These are phyloP conservation scores for Halictus ligatus DNA, from an alignment of 2,888 invertebrate genomes.

Conservation along the genomic window DNA sequence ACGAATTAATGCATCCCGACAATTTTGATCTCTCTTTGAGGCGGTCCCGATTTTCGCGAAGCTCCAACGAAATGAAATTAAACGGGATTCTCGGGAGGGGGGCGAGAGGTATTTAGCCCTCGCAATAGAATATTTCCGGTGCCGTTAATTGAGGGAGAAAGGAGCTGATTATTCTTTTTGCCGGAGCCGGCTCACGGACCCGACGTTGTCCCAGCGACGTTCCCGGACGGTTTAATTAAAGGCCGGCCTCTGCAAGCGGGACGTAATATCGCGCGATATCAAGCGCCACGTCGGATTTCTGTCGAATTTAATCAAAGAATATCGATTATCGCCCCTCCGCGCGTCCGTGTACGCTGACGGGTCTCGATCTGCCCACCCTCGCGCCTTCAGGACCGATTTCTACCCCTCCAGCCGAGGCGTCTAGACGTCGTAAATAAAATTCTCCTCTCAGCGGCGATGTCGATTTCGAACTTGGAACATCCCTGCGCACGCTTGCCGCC, in stretches of 20 bases:
- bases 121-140: conserved; percentile 23
- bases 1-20: not conserved
- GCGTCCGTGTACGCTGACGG: not conserved
- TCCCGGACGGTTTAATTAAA: conserved; percentile 44
- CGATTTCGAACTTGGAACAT: not conserved
- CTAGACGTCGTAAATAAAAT: conserved; percentile 15
- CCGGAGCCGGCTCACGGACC: not conserved
- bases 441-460: not conserved
- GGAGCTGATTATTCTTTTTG: conserved; percentile 40
- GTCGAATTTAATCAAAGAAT: conserved; percentile 35
- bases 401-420: not conserved
- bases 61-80: conserved; percentile 38
- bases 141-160: conserved; percentile 31
- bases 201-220: not conserved
- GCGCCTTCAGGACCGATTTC: not conserved
- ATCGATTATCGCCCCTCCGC: conserved; percentile 19
- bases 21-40: not conserved
- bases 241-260: not conserved
- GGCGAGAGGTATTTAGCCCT: conserved; percentile 9
- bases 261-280: conserved; percentile 29
- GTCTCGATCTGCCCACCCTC: not conserved
- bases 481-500: not conserved
- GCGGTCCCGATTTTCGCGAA: not conserved
- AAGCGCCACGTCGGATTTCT: conserved; percentile 24
- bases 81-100: conserved; percentile 13